These are phyloP conservation scores for Ifrita kowaldi DNA, from an alignment of 2,113 vertebrate species.

Conservation along the genomic window DNA sequence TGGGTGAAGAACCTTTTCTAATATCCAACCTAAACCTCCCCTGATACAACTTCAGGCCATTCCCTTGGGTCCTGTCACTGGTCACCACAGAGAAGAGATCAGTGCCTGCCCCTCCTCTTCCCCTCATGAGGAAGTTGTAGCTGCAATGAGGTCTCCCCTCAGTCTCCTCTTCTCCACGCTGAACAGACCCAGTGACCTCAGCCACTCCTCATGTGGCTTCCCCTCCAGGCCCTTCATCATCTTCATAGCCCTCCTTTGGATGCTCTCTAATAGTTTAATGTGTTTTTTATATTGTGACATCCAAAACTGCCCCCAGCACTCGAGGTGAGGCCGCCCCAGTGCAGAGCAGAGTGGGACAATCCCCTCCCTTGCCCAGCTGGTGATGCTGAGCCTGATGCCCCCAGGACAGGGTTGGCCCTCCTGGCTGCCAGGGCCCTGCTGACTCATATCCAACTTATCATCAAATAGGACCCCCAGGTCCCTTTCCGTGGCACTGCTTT, in stretches of 20 bases:
- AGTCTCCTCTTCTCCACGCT: neutral
- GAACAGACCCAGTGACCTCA: neutral
- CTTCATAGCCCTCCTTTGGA: accelerated
- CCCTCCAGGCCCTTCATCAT: too few relatives aligned
- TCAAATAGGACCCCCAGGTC: accelerated
- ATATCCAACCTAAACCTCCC: neutral
- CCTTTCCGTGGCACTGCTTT: neutral
- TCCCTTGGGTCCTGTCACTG: accelerated
- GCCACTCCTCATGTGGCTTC: accelerated
- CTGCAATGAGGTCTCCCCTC: neutral
- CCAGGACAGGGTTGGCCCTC: accelerated
- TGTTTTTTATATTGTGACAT: neutral
- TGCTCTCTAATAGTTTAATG: accelerated
- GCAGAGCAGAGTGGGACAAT: neutral
- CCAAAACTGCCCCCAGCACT: accelerated
- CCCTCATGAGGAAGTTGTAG: accelerated
- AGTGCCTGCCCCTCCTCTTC: neutral
- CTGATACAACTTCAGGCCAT: neutral
- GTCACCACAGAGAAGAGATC: neutral
- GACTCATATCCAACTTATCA: accelerated
- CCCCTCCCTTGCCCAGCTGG: neutral
- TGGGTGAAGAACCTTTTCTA: neutral
- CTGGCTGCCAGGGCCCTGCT: neutral
- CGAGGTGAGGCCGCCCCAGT: accelerated
- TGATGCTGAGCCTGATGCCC: accelerated